Evolutionary conservation across 2,888 invertebrate species (phyloP).

Genomic region (Polyploca ridens): DNA sequence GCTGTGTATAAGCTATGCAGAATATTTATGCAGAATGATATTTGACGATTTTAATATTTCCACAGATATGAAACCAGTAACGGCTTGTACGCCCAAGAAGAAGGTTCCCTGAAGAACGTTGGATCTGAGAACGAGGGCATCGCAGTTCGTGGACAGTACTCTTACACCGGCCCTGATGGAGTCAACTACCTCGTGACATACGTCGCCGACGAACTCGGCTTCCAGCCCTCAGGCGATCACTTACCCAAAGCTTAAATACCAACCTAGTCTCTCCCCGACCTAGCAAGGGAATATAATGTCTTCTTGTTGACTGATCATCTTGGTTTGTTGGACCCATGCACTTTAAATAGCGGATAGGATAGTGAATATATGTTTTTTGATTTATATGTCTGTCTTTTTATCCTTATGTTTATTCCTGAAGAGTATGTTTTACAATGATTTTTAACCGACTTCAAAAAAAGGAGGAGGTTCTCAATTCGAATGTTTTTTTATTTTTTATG

Average conservation of each 20-base stretch:
- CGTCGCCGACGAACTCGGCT: conserved; percentile 82
- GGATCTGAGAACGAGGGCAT: conserved; percentile 61
- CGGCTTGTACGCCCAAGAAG: conserved; percentile 48
- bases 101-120: conserved; percentile 49
- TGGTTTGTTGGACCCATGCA: conserved; percentile 33
- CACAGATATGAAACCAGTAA: conserved; percentile 61
- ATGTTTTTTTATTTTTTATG: no score
- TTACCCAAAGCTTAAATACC: conserved; percentile 10
- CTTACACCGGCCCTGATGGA: conserved; percentile 74
- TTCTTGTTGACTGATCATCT: conserved; percentile 26
- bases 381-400: conserved; percentile 21
- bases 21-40: neutral
- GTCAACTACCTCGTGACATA: conserved; percentile 74
- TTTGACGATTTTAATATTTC: conserved; percentile 15
- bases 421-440: no score
- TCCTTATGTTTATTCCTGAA: neutral
- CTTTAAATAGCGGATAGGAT: conserved; percentile 35
- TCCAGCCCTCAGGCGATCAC: conserved; percentile 60
- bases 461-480: no score
- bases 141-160: conserved; percentile 58
- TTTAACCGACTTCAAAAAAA: no score
- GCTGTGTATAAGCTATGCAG: no score
- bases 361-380: conserved; percentile 40
- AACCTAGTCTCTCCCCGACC: conserved; percentile 33
- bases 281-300: conserved; percentile 26